A percentile compares a stretch with the other conserved stretches of the same genome.
These are phyloP conservation scores for Magallana ariakensis DNA, from an alignment of 1,140 invertebrate genomes.

Conservation along the genomic window DNA sequence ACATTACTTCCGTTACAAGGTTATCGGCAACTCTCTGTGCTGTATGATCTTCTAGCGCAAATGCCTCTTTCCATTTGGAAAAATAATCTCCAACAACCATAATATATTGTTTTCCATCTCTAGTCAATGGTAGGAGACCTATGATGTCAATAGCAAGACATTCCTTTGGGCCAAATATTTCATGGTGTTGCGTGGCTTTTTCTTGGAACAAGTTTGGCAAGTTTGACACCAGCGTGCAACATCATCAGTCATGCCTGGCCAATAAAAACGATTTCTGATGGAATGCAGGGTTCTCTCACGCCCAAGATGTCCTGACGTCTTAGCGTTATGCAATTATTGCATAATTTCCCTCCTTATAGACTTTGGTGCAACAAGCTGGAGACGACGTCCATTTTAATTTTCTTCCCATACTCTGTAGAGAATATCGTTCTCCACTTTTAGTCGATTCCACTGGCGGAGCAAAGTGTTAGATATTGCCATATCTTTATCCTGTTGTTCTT, in stretches of 20 bases:
- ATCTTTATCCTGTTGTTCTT: neutral
- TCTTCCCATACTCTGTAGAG: too few relatives aligned
- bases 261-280: conserved; percentile 42
- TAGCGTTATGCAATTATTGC: neutral
- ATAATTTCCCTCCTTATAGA: too few relatives aligned
- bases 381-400: too few relatives aligned
- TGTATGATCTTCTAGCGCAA: neutral
- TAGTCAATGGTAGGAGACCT: conserved; percentile 13
- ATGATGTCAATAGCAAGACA: conserved; percentile 42
- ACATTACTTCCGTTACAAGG: conserved; percentile 40
- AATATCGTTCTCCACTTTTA: too few relatives aligned
- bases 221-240: neutral
- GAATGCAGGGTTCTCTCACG: conserved; percentile 39
- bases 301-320: conserved; percentile 42
- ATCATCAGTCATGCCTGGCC: conserved; percentile 46
- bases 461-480: neutral
- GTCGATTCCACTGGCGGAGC: neutral
- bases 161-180: conserved; percentile 20
- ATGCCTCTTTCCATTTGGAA: conserved; percentile 57
- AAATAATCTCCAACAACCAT: conserved; percentile 50
- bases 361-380: too few relatives aligned
- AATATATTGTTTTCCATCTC: conserved; percentile 27
- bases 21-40: conserved; percentile 3
- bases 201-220: neutral
- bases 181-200: conserved; percentile 42